Percentiles rank a stretch among this genome's conserved stretches.
phyloP scores from a whole-genome alignment of 2,113 vertebrate species.

The Dromiciops gliroides region DNA sequence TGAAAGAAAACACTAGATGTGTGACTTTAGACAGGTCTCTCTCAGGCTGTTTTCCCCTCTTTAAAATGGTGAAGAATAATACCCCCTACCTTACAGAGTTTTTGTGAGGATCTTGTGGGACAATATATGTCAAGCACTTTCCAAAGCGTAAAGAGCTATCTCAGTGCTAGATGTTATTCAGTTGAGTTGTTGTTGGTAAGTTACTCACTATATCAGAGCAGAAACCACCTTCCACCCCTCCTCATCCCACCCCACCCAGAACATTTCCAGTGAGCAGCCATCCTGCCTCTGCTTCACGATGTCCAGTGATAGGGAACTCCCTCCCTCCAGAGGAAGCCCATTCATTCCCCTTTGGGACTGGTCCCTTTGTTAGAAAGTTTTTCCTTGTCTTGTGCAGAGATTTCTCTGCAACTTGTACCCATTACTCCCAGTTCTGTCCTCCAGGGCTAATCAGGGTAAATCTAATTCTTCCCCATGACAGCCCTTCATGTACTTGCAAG shows the following conservation, averaged over 20 bases:
- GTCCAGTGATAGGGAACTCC: neutral
- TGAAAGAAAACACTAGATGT: neutral
- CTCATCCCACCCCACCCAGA: neutral
- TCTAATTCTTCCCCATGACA: neutral
- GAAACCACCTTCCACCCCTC: neutral
- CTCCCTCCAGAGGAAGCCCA: neutral
- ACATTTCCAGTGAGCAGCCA: neutral
- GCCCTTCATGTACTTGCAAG: neutral
- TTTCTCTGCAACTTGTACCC: neutral
- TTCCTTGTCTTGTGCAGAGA: neutral
- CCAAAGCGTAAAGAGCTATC: neutral
- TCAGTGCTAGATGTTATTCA: neutral
- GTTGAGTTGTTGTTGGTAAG: neutral
- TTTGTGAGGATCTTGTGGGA: neutral
- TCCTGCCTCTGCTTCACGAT: neutral
- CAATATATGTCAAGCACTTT: neutral
- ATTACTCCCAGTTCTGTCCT: neutral
- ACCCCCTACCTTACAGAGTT: neutral
- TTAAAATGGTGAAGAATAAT: neutral
- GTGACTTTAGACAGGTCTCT: neutral
- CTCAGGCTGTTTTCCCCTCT: neutral
- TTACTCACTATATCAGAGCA: neutral
- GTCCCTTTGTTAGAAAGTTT: neutral
- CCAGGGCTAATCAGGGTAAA: neutral
- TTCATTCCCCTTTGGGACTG: neutral